These are phyloP conservation scores for Epistrophe eligans DNA, from an alignment of 2,888 invertebrate genomes.

Conservation along the genomic window DNA sequence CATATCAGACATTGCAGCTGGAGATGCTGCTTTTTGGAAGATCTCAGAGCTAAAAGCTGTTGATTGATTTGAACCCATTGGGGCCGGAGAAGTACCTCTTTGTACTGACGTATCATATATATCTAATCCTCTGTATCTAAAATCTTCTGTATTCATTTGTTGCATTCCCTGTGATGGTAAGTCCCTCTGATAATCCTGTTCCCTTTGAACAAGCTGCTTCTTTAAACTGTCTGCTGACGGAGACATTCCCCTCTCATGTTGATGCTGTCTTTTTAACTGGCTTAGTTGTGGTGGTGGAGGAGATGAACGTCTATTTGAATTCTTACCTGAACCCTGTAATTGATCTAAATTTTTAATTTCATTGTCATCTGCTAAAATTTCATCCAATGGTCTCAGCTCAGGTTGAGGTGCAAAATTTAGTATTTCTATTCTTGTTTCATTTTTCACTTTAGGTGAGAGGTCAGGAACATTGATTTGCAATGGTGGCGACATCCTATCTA, in stretches of 20 bases:
- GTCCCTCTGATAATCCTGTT: neutral
- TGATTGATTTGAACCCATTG: neutral
- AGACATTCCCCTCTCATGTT: conserved; percentile 79
- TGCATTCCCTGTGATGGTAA: neutral
- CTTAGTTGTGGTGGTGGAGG: conserved; percentile 12
- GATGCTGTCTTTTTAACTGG: conserved; percentile 80
- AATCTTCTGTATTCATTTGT: neutral
- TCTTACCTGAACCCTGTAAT: conserved; percentile 76
- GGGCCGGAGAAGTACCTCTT: conserved; percentile 29
- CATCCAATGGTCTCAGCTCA: conserved; percentile 43
- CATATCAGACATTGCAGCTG: neutral
- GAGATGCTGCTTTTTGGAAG: conserved; percentile 5
- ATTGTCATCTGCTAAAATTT: conserved; percentile 65
- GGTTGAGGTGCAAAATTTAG: conserved; percentile 77
- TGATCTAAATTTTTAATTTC: conserved; percentile 76
- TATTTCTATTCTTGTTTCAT: conserved; percentile 80
- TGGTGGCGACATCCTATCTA: conserved; percentile 80
- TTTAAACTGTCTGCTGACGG: conserved; percentile 78
- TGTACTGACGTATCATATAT: conserved; percentile 32
- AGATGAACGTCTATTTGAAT: conserved; percentile 16
- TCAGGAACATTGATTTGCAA: conserved; percentile 78
- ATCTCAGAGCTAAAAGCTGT: conserved; percentile 2
- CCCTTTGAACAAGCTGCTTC: conserved; percentile 38
- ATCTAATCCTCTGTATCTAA: conserved; percentile 20
- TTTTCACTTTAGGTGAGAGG: conserved; percentile 78